A percentile compares a stretch with the other conserved stretches of the same genome.
Evolutionary conservation across 2,797 vertebrate genomes (phyloP).

Genomic region (Lithobates sylvaticus): DNA sequence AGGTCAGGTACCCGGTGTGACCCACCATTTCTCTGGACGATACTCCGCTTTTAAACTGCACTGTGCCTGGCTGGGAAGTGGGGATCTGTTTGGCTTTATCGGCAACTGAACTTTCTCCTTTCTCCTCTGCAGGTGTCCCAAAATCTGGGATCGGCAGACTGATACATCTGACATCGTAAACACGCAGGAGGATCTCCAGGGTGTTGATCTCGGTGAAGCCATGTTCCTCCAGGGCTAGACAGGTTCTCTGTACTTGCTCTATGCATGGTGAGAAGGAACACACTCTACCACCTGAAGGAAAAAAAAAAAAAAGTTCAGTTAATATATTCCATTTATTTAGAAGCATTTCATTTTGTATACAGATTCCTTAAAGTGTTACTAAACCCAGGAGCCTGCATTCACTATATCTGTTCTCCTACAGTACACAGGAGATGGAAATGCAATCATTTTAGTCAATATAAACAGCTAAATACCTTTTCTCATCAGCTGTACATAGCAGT

Average conservation of each 20-base stretch:
- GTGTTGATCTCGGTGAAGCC: conserved; percentile 92
- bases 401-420: no score
- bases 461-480: no score
- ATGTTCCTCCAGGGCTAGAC: conserved; percentile 79
- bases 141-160: conserved; percentile 89
- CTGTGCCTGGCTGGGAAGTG: conserved; percentile 64
- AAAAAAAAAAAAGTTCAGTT: background rate
- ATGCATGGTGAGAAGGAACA: conserved; percentile 97
- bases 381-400: no score
- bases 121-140: conserved; percentile 74
- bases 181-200: conserved; percentile 88
- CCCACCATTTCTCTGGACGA: conserved; percentile 88
- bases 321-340: no score
- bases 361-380: no score
- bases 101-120: conserved; percentile 52
- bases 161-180: conserved; percentile 87
- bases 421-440: no score
- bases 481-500: no score
- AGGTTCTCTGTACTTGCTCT: conserved; percentile 95
- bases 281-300: conserved; percentile 86
- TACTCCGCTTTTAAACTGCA: conserved; percentile 84
- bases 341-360: no score
- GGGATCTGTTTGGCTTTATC: conserved; percentile 62
- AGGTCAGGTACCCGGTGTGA: conserved; percentile 97
- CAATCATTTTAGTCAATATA: no score